Evolutionary conservation across 2,888 invertebrate species (phyloP), one percentile per base, ranked within the genome.

Genomic region (Hoplodrina blanda): DNA sequence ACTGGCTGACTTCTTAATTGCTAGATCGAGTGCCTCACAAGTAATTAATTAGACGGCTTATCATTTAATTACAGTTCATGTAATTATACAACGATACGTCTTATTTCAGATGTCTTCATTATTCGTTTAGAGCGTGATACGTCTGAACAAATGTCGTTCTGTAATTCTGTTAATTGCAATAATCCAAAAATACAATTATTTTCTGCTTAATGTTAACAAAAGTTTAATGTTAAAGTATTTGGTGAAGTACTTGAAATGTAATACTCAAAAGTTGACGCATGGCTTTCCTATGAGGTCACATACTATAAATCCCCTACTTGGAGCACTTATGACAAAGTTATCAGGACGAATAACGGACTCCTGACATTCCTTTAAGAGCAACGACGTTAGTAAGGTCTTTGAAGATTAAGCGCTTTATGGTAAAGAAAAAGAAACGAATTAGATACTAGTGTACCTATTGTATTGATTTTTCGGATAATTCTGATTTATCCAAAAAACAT

Each of bases 271-370:
- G 15, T n/a, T n/a, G 50, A 62, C 25, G 37, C 61, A 73, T 67
- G 50, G 17, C 37, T 73, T 62, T 8, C n/a, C 20, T 19, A 20
- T 78, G 74, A 82, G 62, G 72, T 81, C 81, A 83, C 33, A 17
- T 57, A 49, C 52, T 25, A n/a, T n/a, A 76, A 72, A 67, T 63
- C 56, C 61, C 41, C 52, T 63, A 25, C 62, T 69, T 57, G 56
- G 55, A 37, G 19, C 59, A 65, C 70, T 80, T 71, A 69, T 62
- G 66, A 78, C 80, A 61, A 69, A 68, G 25, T 80, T 85, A 85
- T 83, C 83, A 70, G 81, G 61, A 75, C 75, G 46, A 68, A 73
- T 83, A 80, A 85, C 83, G 85, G 83, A 8, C 33, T 67, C 52
- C 67, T 60, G 50, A 30, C 76, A 81, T 83, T 83, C 77, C 76